Percentiles rank a stretch among this genome's conserved stretches.
Evolutionary conservation across 2,888 invertebrate genomes (phyloP).

Genomic region (Plebejus anna): DNA sequence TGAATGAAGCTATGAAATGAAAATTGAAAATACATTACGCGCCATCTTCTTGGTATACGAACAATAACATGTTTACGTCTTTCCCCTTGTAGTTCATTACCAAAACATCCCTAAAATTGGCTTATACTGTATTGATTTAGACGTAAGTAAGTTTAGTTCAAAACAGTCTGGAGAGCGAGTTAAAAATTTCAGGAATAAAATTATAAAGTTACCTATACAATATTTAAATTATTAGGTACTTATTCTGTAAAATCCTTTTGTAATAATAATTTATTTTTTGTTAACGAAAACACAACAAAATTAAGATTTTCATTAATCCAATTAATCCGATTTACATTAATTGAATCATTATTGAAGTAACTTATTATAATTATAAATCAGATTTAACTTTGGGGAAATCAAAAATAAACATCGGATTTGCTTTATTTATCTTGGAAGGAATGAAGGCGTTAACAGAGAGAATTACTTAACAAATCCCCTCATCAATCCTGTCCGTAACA

Average conservation of each 20-base stretch:
- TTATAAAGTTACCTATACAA: not conserved
- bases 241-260: not conserved
- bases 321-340: slow-evolving; percentile 1
- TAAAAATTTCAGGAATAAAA: not conserved
- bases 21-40: not conserved
- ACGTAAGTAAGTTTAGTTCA: not conserved
- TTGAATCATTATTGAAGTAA: not conserved
- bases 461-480: slow-evolving; percentile 43
- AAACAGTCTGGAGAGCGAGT: not conserved
- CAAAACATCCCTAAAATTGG: not conserved
- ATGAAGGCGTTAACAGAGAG: slow-evolving; percentile 40
- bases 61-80: slow-evolving; percentile 7
- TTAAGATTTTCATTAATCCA: not conserved
- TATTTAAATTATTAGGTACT: too few relatives aligned
- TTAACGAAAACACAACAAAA: not conserved
- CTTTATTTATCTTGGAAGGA: slow-evolving; percentile 44
- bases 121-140: not conserved
- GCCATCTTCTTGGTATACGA: not conserved
- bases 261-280: not conserved
- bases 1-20: not conserved
- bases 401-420: not conserved
- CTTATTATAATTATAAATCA: slow-evolving; percentile 11
- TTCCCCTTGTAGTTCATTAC: slow-evolving; percentile 3
- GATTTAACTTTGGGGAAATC: slow-evolving; percentile 2
- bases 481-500: slow-evolving; percentile 44